These are phyloP conservation scores for Actinostola sp. DNA, from an alignment of 92 coral and sea anemone genomes.

Conservation along the genomic window DNA sequence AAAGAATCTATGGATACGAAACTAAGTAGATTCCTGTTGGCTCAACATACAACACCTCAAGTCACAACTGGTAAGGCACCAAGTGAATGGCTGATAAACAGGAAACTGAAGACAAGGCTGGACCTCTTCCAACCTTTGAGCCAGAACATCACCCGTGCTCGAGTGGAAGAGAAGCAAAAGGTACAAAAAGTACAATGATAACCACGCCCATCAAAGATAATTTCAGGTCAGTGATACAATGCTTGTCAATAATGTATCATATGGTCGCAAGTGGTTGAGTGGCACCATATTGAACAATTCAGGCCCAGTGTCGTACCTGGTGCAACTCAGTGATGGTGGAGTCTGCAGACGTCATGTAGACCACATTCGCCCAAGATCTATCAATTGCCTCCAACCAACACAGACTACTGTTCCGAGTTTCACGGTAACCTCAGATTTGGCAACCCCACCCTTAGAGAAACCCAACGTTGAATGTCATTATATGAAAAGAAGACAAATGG, in stretches of 20 bases:
- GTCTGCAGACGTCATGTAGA: constrained; percentile 1
- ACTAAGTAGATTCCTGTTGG: constrained; percentile 28
- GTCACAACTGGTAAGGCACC: constrained; percentile 39
- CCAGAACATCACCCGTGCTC: constrained; percentile 12
- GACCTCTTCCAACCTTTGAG: constrained; percentile 42
- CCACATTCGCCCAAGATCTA: background rate
- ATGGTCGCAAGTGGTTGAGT: constrained; percentile 4
- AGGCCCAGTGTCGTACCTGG: background rate
- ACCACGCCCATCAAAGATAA: constrained; percentile 1
- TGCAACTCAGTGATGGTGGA: background rate
- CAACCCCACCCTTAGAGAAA: too few relatives aligned
- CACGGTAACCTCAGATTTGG: too few relatives aligned
- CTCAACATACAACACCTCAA: constrained; percentile 41
- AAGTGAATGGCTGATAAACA: constrained; percentile 22
- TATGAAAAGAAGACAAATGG: too few relatives aligned
- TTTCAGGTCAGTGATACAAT: constrained; percentile 14
- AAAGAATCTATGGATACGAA: constrained; percentile 30
- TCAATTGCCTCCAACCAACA: too few relatives aligned
- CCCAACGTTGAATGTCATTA: too few relatives aligned
- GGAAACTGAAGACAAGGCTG: constrained; percentile 29
- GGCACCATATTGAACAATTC: background rate
- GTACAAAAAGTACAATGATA: constrained; percentile 10
- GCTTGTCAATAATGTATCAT: constrained; percentile 3
- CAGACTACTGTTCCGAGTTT: too few relatives aligned
- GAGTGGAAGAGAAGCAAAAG: constrained; percentile 20